Base-by-base conservation (phyloP, 2,113 vertebrate species). In the Oxyura jamaicensis region DNA sequence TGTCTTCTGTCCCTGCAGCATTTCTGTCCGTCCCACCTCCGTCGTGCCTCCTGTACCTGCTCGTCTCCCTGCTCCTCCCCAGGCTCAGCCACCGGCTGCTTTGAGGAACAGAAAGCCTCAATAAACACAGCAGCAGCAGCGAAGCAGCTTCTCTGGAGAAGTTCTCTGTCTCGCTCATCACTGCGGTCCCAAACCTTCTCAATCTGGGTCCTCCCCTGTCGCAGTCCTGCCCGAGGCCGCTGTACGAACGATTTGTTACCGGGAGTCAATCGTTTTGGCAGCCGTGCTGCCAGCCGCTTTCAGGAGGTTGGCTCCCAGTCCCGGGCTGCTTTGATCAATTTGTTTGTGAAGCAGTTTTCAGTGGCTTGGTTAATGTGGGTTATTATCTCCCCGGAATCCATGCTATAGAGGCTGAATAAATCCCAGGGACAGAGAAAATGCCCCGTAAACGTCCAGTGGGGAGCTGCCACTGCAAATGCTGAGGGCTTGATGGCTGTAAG, bases 301-400 rank as follows among this genome's bases (percentile, higher is more conserved):
- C 66, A 3, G 5, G 88, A 83, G 63, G 72, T 83, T 95, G 83
- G 92, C 68, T 77, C 33, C 74, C 60, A 52, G 76, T 67, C 83
- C 86, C 4, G 80, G 44, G 73, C 91, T 86, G 92, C 95, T 94
- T 92, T 94, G 96, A 94, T 95, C 91, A 86, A 52, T 91, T 83
- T 81, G 91, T 93, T 71, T 92, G 92, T 26, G 0, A 94, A 78
- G 94, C 95, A 93, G 91, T 93, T 97, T 92, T 59, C 91, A 75
- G 60, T 0, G 15, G 80, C 73, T 77, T 55, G 83, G 76, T 82
- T 93, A 67, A 92, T 86, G 92, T 69, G 22, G 12, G 33, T 85
- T 60, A 92, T 95, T 92, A 88, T 95, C 91, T 94, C 68, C 88
- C 95, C 14, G 7, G 76, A 93, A 95, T 96, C 92, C 91, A 92